Evolutionary conservation across 2,888 invertebrate species (phyloP), one percentile per base, ranked within the genome.

Genomic region (Eupeodes latifasciatus): DNA sequence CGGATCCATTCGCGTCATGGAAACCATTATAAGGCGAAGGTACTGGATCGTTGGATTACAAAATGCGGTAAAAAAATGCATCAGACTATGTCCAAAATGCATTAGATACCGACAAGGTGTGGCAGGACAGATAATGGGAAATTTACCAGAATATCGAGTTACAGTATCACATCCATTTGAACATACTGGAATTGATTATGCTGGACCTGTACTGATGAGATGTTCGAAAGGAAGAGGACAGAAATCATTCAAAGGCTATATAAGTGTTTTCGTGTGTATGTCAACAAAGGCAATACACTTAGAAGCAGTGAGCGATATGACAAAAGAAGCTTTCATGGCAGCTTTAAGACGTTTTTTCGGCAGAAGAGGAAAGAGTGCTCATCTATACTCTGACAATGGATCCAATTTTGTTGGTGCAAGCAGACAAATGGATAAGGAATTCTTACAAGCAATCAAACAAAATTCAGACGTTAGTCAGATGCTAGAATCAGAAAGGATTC

Each of bases 201-300:
- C n/a, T n/a, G n/a, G n/a, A n/a, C n/a, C n/a, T n/a, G n/a, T n/a
- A n/a, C n/a, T n/a, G n/a, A n/a, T n/a, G n/a, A n/a, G n/a, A n/a
- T n/a, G n/a, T n/a, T n/a, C n/a, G n/a, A n/a, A n/a, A n/a, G n/a
- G n/a, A n/a, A n/a, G n/a, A n/a, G n/a, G n/a, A n/a, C n/a, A n/a
- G n/a, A n/a, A n/a, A n/a, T n/a, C n/a, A n/a, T n/a, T n/a, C 34
- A 89, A 89, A 72, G 77, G 85, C 14, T 81, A 86, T 27, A 72
- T 89, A 11, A 67, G 78, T 11, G 76, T 86, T 16, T 83, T 89
- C 62, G 75, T 82, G 11, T 87, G 85, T 44, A 77, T 89, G 77
- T 27, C 84, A 14, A 86, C 84, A 10, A 80, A 79, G 27, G 82
- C 80, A 11, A 71, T 85, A 47, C 74, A 77, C 74, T 40, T 89